Conservation (phyloP, 1,140 invertebrate species). For the Leptonema lineaticorne region DNA sequence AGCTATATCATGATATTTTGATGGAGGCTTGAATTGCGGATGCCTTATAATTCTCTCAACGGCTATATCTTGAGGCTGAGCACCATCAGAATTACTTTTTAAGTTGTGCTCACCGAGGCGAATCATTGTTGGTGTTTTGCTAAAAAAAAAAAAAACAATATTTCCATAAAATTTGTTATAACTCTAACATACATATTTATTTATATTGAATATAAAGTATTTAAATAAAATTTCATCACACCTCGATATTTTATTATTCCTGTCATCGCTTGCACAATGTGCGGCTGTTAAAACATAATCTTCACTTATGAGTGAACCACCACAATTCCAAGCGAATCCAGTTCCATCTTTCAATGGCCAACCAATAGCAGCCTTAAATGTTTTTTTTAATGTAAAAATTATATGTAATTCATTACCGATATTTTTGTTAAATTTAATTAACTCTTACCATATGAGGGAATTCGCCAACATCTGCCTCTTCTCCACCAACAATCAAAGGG, state of each 20-base stretch:
- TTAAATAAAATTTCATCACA: no score
- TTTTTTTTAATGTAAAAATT: background rate
- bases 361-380: slow-evolving; percentile 5
- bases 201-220: no score
- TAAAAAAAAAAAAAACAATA: background rate
- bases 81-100: slow-evolving; percentile 24
- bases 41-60: slow-evolving; percentile 51
- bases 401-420: no score
- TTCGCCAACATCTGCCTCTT: slow-evolving; percentile 6
- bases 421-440: background rate
- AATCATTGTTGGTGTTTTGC: slow-evolving; percentile 20
- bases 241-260: background rate
- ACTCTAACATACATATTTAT: no score
- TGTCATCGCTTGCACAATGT: slow-evolving; percentile 9
- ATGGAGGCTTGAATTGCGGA: slow-evolving; percentile 51
- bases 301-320: slow-evolving; percentile 19
- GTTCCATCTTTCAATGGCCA: slow-evolving; percentile 3
- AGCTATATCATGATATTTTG: slow-evolving; percentile 55
- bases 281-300: slow-evolving; percentile 15
- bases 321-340: slow-evolving; percentile 12
- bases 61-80: slow-evolving; percentile 35
- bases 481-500: slow-evolving; percentile 14
- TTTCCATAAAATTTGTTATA: no score
- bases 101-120: slow-evolving; percentile 31
- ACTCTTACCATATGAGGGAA: slow-evolving; percentile 21